These are phyloP conservation scores for Brevimyrus niger DNA, from an alignment of 2,113 vertebrate genomes.

Conservation along the genomic window DNA sequence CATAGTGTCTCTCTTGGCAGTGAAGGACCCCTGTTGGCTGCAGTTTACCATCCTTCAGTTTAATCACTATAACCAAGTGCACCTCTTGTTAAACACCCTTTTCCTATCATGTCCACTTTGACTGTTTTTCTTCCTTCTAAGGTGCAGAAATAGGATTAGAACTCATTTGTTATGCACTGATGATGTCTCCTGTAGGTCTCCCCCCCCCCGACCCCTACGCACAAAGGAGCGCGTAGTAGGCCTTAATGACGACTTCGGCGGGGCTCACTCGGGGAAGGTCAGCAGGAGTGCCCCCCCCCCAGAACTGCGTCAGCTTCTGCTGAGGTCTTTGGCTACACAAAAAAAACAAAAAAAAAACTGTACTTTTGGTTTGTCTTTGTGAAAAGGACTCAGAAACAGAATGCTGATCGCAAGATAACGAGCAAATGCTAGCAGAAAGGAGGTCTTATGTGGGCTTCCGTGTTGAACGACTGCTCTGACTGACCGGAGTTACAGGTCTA, in stretches of 20 bases:
- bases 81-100: constrained; percentile 30
- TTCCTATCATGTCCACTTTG: constrained; percentile 9
- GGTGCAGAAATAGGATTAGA: constrained; percentile 27
- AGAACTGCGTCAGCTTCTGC: neutral
- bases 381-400: neutral
- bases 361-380: neutral
- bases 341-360: too few relatives aligned
- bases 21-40: neutral
- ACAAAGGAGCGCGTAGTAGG: neutral
- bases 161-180: constrained; percentile 31
- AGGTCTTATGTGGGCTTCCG: neutral
- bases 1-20: neutral
- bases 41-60: constrained; percentile 28
- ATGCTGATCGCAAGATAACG: neutral
- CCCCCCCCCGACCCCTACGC: neutral
- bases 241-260: neutral
- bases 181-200: constrained; percentile 19
- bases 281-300: neutral
- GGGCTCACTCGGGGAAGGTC: neutral
- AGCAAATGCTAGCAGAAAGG: neutral
- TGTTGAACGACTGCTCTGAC: neutral
- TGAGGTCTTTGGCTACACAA: neutral
- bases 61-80: constrained; percentile 33
- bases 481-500: neutral
- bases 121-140: neutral